Evolutionary conservation across 2,113 vertebrate species (phyloP), one percentile per base, ranked within the genome.

Genomic region (Aegithalos caudatus): DNA sequence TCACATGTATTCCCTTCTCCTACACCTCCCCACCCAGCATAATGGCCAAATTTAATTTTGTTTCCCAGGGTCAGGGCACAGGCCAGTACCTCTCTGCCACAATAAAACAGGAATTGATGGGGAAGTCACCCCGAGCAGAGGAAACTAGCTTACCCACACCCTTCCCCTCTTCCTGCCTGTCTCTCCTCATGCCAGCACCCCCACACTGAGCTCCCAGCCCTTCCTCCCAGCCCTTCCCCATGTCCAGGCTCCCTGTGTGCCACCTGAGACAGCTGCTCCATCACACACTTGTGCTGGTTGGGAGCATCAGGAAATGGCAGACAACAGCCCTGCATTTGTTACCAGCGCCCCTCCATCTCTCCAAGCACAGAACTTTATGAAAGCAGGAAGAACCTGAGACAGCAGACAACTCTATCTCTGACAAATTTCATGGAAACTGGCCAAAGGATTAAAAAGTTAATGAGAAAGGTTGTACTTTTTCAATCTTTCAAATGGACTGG

Each of bases 181-280:
- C 35, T 51, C 45, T 60, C 17, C n/a, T 3, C 2, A 37, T 7
- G 20, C 14, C 84, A 58, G 71, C 56, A 70, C 17, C 22, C 12
- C 61, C 61, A 25, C 29, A 7, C 3, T 1, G 10, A 61, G 23
- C 14, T 38, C 33, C 25, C 44, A 54, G 9, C 9, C 33, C 44
- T 23, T 42, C 40, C 40, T 42, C 40, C 40, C 40, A 40, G 40
- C 12, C 40, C 40, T 37, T 12, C 20, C 47, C 24, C 4, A 0
- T 1, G 6, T 23, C 16, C 2, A 2, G 3, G 17, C 12, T 60
- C 44, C 40, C 24, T 1, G 0, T 35, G 24, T 40, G 48, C 11
- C 45, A 27, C 50, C 37, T 2, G 1, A 37, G 71, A 27, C 48
- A 44, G 35, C 25, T 19, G 42, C 33, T 67, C 81, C 44, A 33